phyloP scores from a whole-genome alignment of 2,113 vertebrate genomes.

The Meriones unguiculatus region DNA sequence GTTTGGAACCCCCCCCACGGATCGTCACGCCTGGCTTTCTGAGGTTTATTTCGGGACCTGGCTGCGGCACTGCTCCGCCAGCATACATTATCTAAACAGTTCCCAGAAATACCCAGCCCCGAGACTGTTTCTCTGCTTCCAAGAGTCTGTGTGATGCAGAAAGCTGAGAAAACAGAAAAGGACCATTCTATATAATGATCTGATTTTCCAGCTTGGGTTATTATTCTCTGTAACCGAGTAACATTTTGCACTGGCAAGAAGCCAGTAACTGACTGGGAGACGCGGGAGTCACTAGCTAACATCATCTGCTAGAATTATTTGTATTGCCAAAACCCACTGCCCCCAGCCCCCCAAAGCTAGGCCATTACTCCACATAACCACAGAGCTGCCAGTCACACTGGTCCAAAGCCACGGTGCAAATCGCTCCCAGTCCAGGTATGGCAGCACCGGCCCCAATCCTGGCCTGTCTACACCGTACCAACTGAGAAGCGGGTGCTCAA shows the following conservation, averaged over 20 bases:
- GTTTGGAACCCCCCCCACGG: slow-evolving; percentile 39
- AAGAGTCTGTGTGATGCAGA: slow-evolving; percentile 26
- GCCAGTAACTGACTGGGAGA: slow-evolving; percentile 33
- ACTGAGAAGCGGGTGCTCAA: background rate
- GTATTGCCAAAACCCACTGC: slow-evolving; percentile 46
- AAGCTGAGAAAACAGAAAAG: slow-evolving; percentile 52
- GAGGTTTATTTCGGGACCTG: slow-evolving; percentile 74
- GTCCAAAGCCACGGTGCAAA: background rate
- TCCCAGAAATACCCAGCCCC: slow-evolving; percentile 79
- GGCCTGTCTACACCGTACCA: background rate
- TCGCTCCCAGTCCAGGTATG: background rate
- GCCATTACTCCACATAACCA: slow-evolving; percentile 29
- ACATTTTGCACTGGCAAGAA: slow-evolving; percentile 42
- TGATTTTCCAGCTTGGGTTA: slow-evolving; percentile 27
- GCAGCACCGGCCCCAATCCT: background rate
- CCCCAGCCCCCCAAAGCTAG: background rate
- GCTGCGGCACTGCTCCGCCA: slow-evolving; percentile 67
- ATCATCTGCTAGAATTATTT: background rate
- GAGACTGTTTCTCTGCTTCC: slow-evolving; percentile 66
- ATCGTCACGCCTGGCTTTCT: slow-evolving; percentile 55
- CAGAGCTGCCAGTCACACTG: background rate
- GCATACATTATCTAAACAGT: slow-evolving; percentile 76
- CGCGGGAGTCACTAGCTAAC: slow-evolving; percentile 22
- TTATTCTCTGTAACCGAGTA: slow-evolving; percentile 24
- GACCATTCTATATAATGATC: slow-evolving; percentile 59